phyloP scores from a whole-genome alignment of 2,888 invertebrate species.

The Bibio marci region DNA sequence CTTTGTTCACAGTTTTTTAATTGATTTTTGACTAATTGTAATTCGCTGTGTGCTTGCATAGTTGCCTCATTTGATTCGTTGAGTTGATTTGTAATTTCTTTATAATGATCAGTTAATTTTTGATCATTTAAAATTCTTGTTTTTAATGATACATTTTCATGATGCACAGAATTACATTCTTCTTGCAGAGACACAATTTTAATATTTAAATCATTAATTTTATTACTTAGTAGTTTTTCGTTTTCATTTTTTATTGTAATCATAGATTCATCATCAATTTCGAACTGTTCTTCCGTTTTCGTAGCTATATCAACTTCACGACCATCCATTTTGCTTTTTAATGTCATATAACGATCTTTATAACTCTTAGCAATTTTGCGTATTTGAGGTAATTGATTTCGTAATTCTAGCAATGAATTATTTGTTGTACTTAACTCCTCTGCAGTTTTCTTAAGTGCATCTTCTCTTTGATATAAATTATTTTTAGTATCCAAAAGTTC shows the following conservation, averaged over 20 bases:
- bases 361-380: constrained; percentile 75
- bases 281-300: constrained; percentile 24
- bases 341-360: constrained; percentile 2
- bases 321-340: constrained; percentile 18
- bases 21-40: constrained; percentile 35
- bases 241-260: constrained; percentile 28
- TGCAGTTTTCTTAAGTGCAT: constrained; percentile 41
- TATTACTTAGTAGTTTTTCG: constrained; percentile 30
- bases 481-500: too few species aligned
- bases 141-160: constrained; percentile 46
- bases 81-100: constrained; percentile 58
- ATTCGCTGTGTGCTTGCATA: constrained; percentile 39
- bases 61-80: constrained; percentile 54
- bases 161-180: constrained; percentile 37
- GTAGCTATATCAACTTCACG: constrained; percentile 30
- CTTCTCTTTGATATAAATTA: constrained; percentile 37
- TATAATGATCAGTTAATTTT: constrained; percentile 45
- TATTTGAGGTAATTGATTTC: constrained; percentile 53
- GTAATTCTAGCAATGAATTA: constrained; percentile 44
- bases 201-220: constrained; percentile 29
- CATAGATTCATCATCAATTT: constrained; percentile 26
- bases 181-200: constrained; percentile 29
- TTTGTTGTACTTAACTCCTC: constrained; percentile 52
- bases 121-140: constrained; percentile 53
- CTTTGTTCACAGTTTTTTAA: constrained; percentile 35